A percentile compares a stretch with the other conserved stretches of the same genome.
Conservation (phyloP, 2,888 invertebrate genomes). For the Endotricha flammealis region DNA sequence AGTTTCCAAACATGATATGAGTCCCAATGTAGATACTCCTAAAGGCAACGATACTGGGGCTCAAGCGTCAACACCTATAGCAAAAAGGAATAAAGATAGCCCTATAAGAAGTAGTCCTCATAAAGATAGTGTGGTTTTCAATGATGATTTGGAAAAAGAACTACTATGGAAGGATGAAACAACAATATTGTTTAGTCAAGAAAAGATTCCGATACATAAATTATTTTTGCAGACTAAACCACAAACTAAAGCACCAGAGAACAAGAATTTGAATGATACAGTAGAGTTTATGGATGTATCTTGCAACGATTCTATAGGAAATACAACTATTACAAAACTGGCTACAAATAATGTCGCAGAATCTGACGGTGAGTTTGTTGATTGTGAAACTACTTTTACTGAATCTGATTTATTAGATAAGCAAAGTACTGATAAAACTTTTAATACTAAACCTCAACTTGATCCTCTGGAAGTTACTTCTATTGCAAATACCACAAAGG, state of each 20-base stretch:
- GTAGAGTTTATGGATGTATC: conserved; percentile 65
- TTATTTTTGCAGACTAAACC: conserved; percentile 35
- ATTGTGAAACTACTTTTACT: conserved; percentile 65
- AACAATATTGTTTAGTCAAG: conserved; percentile 55
- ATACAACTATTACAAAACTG: conserved; percentile 35
- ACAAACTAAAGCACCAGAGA: conserved; percentile 15
- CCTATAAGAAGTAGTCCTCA: conserved; percentile 51
- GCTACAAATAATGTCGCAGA: conserved; percentile 30
- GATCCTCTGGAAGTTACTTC: too few species aligned
- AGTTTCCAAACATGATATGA: conserved; percentile 15
- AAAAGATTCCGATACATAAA: conserved; percentile 62
- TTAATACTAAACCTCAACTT: too few species aligned
- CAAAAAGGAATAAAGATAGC: conserved; percentile 36
- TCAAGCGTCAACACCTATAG: conserved; percentile 54
- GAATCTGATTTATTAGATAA: conserved; percentile 23
- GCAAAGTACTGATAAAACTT: conserved; percentile 12
- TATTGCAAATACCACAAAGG: too few species aligned
- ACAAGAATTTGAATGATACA: conserved; percentile 34
- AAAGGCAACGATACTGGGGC: conserved; percentile 21
- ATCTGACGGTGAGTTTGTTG: conserved; percentile 64
- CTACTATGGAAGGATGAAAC: conserved; percentile 67
- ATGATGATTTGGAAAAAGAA: conserved; percentile 63
- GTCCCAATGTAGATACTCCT: conserved; percentile 17
- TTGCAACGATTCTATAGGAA: conserved; percentile 41
- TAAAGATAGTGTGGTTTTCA: conserved; percentile 62